A percentile compares a stretch with the other conserved stretches of the same genome.
These are phyloP conservation scores for Aphyosemion australe DNA, from an alignment of 2,113 vertebrate genomes.

Conservation along the genomic window DNA sequence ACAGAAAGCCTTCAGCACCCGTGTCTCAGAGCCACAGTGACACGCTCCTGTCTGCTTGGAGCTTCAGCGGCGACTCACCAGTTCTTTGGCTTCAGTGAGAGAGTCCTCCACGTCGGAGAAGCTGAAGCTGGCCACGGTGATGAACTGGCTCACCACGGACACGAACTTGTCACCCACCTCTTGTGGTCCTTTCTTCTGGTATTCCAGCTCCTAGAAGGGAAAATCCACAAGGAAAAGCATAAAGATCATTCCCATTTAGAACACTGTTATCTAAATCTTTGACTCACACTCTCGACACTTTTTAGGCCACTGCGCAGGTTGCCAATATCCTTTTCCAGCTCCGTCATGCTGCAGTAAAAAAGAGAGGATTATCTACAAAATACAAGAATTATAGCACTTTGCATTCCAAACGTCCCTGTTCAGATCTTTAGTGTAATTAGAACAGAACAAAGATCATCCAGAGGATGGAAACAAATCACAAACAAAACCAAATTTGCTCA, in stretches of 20 bases:
- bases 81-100: conserved; percentile 91
- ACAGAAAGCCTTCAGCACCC: no score
- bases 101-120: conserved; percentile 98
- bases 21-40: no score
- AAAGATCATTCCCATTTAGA: neutral
- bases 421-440: no score
- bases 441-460: no score
- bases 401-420: no score
- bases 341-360: conserved; percentile 88
- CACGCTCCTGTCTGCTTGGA: no score
- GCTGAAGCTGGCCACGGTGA: conserved; percentile 97
- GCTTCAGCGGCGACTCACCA: conserved; percentile 79
- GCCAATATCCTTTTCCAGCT: conserved; percentile 96
- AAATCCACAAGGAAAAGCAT: neutral
- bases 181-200: conserved; percentile 88
- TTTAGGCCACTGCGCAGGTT: conserved; percentile 91
- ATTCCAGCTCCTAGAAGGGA: conserved; percentile 88
- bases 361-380: neutral
- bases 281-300: conserved; percentile 93
- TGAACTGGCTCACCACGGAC: conserved; percentile 97
- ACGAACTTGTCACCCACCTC: conserved; percentile 94
- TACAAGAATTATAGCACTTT: neutral
- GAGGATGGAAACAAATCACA: no score
- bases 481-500: neutral
- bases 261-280: neutral